Evolutionary conservation across 2,888 invertebrate species (phyloP).

Genomic region (Dione vanillae): DNA sequence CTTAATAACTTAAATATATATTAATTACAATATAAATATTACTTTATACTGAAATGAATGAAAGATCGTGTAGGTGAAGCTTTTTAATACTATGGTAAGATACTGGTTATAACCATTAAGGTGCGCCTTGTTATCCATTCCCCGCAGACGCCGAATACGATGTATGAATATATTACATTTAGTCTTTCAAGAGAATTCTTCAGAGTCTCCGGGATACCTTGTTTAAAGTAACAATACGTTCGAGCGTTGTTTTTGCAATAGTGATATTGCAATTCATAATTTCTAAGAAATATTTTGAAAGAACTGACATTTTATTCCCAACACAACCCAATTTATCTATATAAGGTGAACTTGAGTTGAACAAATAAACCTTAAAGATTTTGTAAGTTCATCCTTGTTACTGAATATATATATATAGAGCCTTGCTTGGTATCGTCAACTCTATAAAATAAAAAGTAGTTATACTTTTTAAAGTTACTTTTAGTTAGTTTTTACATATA

Average conservation of each 20-base stretch:
- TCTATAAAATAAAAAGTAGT: neutral
- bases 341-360: neutral
- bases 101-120: conserved; percentile 7
- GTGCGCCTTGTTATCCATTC: conserved; percentile 9
- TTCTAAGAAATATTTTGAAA: neutral
- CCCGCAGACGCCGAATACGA: neutral
- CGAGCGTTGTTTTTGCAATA: neutral
- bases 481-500: too few species aligned
- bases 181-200: neutral
- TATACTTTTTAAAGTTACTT: neutral
- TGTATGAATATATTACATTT: neutral
- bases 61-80: neutral
- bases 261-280: neutral
- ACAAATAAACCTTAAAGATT: conserved; percentile 17
- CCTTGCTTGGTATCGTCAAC: conserved; percentile 55
- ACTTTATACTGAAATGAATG: neutral
- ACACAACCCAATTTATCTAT: neutral
- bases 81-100: neutral
- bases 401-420: conserved; percentile 22
- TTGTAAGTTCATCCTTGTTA: conserved; percentile 28
- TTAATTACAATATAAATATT: neutral
- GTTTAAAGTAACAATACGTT: neutral
- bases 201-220: neutral
- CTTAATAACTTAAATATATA: too few species aligned
- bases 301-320: neutral